Evolutionary conservation across 2,888 invertebrate genomes (phyloP).

Genomic region (Drosophila pseudotakahashii): DNA sequence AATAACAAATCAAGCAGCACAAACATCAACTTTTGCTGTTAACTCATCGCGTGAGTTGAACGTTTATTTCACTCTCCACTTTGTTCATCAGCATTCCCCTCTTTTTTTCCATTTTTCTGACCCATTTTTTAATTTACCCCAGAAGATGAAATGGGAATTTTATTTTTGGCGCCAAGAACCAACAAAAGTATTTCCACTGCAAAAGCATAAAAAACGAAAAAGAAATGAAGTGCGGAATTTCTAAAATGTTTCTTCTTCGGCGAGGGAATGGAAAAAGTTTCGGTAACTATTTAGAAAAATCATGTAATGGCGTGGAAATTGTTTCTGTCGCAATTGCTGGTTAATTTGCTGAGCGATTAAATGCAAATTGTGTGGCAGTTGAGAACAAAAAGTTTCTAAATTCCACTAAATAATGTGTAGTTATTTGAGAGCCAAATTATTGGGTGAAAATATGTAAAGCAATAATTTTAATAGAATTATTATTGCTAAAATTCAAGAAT

Average conservation of each 20-base stretch:
- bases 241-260: constrained; percentile 5
- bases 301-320: constrained; percentile 45
- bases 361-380: constrained; percentile 16
- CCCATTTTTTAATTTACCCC: constrained; percentile 43
- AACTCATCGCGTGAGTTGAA: constrained; percentile 74
- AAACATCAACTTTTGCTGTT: constrained; percentile 65
- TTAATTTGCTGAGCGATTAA: constrained; percentile 38
- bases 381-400: not conserved
- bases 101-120: constrained; percentile 10
- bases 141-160: constrained; percentile 68
- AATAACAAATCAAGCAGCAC: constrained; percentile 34
- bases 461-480: not conserved
- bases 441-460: not conserved
- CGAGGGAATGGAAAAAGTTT: constrained; percentile 42
- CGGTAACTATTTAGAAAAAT: constrained; percentile 44
- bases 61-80: constrained; percentile 45
- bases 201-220: constrained; percentile 19
- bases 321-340: constrained; percentile 16
- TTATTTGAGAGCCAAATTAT: not conserved
- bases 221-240: constrained; percentile 27
- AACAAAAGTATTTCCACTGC: constrained; percentile 59
- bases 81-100: constrained; percentile 32
- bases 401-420: not conserved
- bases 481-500: not conserved
- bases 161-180: constrained; percentile 29